A percentile compares a stretch with the other conserved stretches of the same genome.
Conservation (phyloP, 2,888 invertebrate species). For the Melitaea athalia region DNA sequence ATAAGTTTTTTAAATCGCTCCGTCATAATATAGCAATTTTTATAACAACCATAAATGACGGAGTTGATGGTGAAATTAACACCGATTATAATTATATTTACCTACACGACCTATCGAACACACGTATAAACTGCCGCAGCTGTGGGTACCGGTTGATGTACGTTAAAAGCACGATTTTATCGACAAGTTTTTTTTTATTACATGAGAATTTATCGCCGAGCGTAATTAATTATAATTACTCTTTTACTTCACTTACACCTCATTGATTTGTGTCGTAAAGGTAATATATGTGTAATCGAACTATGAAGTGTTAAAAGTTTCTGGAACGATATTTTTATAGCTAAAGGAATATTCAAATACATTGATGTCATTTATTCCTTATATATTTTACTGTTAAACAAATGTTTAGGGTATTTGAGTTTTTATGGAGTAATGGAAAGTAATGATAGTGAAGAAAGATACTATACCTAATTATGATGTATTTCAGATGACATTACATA, state of each 20-base stretch:
- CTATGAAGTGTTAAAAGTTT: constrained; percentile 4
- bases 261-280: constrained; percentile 10
- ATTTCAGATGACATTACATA: no score
- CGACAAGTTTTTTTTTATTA: constrained; percentile 25
- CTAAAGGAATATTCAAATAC: no score
- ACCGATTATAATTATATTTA: not conserved
- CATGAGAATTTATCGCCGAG: constrained; percentile 24
- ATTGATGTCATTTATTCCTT: no score
- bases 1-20: not conserved
- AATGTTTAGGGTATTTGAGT: no score
- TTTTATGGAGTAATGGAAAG: no score
- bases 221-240: constrained; percentile 25
- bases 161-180: constrained; percentile 25
- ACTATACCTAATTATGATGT: no score
- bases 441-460: no score
- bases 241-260: constrained; percentile 20
- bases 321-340: no score
- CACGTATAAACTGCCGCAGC: constrained; percentile 23
- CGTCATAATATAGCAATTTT: constrained; percentile 4
- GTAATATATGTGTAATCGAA: not conserved
- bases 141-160: constrained; percentile 23
- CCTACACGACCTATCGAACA: constrained; percentile 17
- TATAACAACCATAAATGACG: constrained; percentile 11
- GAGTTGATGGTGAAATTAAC: constrained; percentile 3
- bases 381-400: no score